Evolutionary conservation across 2,888 invertebrate species (phyloP), one percentile per base, ranked within the genome.

Genomic region (Hemicrepidius hirtus): DNA sequence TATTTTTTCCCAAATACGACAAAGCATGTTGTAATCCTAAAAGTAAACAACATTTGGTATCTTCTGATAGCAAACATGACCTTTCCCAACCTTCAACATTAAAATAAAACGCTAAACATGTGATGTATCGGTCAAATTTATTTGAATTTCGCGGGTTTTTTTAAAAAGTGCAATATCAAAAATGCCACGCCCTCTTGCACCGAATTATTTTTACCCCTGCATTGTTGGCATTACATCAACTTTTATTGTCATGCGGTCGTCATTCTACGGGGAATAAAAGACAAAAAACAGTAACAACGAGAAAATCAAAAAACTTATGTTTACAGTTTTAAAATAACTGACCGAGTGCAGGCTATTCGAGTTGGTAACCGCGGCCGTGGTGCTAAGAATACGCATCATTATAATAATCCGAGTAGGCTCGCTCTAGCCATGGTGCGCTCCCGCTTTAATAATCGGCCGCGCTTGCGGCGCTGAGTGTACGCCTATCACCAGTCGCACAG

Each of bases 401-500:
- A 57, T 37, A 57, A 57, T 57, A 40, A 60, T 44, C 44, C 37
- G 57, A 35, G 57, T 53, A 53, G 53, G 53, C 13, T 28, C 53
- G 53, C 13, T 28, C 53, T 53, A 13, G 13, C 13, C 53, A 13
- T 12, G 28, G 37, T 12, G 57, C 57, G 57, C 37, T 37, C 49
- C 49, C 49, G 28, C 37, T 57, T 35, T 37, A 37, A 32, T 32
- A 32, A 57, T 57, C 57, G 18, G 28, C 44, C 21, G 28, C 24
- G 12, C 60, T 60, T 60, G 75, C 78, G 77, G 68, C 79, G 66
- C 69, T 72, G 81, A 81, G 76, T 82, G 81, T 82, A 82, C 82
- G 69, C 79, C 82, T 82, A 82, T 82, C 82, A 82, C 80, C 81
- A 80, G 80, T 76, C 80, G 78, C 74, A 75, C 20, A 72, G 28